phyloP scores from a whole-genome alignment of 2,113 vertebrate species.

The Craseonycteris thonglongyai region DNA sequence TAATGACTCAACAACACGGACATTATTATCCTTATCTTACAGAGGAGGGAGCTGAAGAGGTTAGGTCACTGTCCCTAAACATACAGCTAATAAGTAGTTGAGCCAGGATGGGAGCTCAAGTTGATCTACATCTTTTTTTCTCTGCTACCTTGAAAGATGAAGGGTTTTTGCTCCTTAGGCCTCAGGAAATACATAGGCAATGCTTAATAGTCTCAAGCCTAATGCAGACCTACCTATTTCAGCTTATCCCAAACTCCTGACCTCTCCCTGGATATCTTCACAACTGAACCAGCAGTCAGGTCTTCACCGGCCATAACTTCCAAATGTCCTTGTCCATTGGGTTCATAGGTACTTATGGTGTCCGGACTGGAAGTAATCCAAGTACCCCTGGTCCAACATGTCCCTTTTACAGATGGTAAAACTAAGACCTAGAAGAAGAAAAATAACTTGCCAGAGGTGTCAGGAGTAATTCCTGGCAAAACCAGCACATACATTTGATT shows the following conservation, averaged over 20 bases:
- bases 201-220: background rate
- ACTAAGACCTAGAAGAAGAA: background rate
- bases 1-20: background rate
- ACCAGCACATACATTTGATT: background rate
- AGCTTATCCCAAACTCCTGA: background rate
- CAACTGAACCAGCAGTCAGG: background rate
- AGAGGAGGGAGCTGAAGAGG: background rate
- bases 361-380: background rate
- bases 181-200: background rate
- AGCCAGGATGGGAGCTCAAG: background rate
- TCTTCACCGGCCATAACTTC: background rate
- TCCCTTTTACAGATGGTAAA: background rate
- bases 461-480: background rate
- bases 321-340: background rate
- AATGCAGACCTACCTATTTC: background rate
- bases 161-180: background rate
- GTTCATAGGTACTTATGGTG: background rate
- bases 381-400: background rate
- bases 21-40: background rate
- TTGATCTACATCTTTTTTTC: background rate
- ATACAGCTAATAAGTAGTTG: background rate
- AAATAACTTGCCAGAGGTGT: background rate
- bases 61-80: background rate
- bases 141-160: background rate
- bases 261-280: background rate